Evolutionary conservation across 2,797 vertebrate species (phyloP).

Genomic region (Vireo griseus): DNA sequence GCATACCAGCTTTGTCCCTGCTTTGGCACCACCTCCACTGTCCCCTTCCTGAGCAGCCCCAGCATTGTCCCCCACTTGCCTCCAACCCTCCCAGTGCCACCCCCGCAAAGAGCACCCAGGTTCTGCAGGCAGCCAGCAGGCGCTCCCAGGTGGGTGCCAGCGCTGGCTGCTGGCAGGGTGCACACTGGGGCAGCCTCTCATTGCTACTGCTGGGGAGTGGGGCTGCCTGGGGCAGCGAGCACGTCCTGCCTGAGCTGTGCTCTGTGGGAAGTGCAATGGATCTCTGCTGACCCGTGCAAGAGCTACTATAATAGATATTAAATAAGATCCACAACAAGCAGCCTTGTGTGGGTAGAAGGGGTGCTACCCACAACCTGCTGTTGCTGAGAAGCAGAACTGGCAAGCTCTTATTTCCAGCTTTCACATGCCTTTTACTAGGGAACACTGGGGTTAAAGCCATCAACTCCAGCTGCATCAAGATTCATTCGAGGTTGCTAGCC

Average conservation of each 20-base stretch:
- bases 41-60: not conserved
- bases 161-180: not conserved
- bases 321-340: not conserved
- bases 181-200: not conserved
- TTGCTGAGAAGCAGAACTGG: not conserved
- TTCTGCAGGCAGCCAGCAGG: not conserved
- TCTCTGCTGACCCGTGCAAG: not conserved
- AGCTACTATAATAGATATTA: not conserved
- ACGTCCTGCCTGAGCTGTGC: rapidly evolving
- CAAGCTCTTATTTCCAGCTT: not conserved
- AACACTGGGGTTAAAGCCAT: not conserved
- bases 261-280: rapidly evolving
- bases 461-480: not conserved
- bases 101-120: rapidly evolving
- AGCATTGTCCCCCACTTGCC: rapidly evolving
- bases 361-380: not conserved
- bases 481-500: not conserved
- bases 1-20: not conserved
- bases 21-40: rapidly evolving
- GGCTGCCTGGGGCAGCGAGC: not conserved
- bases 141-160: rapidly evolving
- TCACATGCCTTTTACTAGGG: not conserved
- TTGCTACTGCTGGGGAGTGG: not conserved
- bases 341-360: not conserved
- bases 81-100: rapidly evolving